phyloP scores from a whole-genome alignment of 2,888 invertebrate genomes.

The Tiphia femorata region DNA sequence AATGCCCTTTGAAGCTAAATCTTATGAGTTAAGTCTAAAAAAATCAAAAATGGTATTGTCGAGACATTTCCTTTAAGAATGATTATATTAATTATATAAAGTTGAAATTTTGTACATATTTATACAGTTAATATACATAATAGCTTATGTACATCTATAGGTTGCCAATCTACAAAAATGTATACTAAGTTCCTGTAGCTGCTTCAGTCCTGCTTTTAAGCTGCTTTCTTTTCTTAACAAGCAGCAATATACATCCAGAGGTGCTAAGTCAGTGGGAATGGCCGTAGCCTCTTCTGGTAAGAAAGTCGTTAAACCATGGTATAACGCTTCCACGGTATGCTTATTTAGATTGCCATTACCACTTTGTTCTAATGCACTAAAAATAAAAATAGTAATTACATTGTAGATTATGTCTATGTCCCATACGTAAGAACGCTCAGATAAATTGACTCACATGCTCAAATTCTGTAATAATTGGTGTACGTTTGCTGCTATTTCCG shows the following conservation, averaged over 20 bases:
- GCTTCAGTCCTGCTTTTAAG: conserved; percentile 53
- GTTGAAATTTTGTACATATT: conserved; percentile 19
- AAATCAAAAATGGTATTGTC: background rate
- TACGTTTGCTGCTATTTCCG: conserved; percentile 51
- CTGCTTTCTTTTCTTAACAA: conserved; percentile 48
- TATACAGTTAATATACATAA: background rate
- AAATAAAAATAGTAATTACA: conserved; percentile 17
- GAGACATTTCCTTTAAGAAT: background rate
- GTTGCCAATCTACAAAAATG: conserved; percentile 56
- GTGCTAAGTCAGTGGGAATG: conserved; percentile 29
- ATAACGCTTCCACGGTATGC: conserved; percentile 43
- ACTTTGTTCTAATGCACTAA: conserved; percentile 52
- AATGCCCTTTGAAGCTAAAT: background rate
- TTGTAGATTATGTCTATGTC: background rate
- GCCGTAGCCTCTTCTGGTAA: conserved; percentile 32
- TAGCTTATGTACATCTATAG: background rate
- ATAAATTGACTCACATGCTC: conserved; percentile 45
- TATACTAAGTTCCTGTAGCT: conserved; percentile 56
- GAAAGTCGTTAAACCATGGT: conserved; percentile 50
- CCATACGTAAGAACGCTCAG: background rate
- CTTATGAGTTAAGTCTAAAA: background rate
- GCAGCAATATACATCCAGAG: conserved; percentile 59
- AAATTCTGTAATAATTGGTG: conserved; percentile 49
- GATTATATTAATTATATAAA: background rate
- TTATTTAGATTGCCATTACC: conserved; percentile 37